phyloP scores from a whole-genome alignment of 2,113 vertebrate species.

The Platysteira castanea region DNA sequence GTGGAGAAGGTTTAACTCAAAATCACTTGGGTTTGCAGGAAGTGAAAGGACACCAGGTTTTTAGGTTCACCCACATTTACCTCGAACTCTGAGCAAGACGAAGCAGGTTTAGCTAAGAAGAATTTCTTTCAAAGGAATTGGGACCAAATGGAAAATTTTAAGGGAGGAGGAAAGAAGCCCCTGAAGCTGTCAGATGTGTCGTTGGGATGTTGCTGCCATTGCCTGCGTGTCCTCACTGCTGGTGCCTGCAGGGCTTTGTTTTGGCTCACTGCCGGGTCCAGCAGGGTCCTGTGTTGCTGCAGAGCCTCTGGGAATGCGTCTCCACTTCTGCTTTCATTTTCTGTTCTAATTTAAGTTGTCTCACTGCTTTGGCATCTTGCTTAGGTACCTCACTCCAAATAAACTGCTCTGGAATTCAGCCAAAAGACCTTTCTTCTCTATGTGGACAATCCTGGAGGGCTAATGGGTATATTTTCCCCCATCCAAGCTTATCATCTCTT shows the following conservation, averaged over 20 bases:
- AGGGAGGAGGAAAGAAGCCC: not conserved
- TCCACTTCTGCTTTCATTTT: not conserved
- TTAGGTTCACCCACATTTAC: not conserved
- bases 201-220: not conserved
- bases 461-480: too few species aligned
- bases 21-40: not conserved
- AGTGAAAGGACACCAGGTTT: not conserved
- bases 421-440: not conserved
- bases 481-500: not conserved
- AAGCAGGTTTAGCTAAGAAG: not conserved
- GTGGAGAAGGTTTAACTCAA: fast-evolving
- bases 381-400: not conserved
- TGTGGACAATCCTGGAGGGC: not conserved
- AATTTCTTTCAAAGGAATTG: not conserved
- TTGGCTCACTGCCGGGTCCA: fast-evolving
- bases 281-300: not conserved
- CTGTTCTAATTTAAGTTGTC: not conserved
- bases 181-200: not conserved
- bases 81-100: not conserved
- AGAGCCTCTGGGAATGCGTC: not conserved
- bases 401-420: not conserved
- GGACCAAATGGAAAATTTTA: not conserved
- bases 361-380: not conserved
- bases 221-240: fast-evolving
- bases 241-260: not conserved